Evolutionary conservation across 2,888 invertebrate genomes (phyloP), one percentile per base, ranked within the genome.

Genomic region (Nemurella pictetii): DNA sequence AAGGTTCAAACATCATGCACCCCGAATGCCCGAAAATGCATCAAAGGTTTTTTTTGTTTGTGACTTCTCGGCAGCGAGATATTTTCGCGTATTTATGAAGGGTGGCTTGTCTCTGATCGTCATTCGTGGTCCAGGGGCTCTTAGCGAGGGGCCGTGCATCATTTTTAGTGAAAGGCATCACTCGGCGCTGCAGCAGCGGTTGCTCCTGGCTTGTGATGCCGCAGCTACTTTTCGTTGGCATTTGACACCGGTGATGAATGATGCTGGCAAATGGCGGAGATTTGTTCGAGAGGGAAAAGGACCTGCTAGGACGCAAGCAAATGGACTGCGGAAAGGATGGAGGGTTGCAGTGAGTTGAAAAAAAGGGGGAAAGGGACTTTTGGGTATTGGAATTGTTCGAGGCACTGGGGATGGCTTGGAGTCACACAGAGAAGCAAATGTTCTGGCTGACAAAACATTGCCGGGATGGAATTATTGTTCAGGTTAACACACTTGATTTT

Each of bases 251-350:
- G 83, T 87, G 87, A 87, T 87, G 85, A 85, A 87, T 85, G 87
- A 85, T 75, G 36, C 80, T 55, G 78, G 85, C 87, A 87, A 87
- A 87, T 87, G 87, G 87, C 83, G 85, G 36, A 86, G 86, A 87
- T 87, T 87, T 87, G 87, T 87, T 85, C 55, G 26, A 9, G 20
- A 28, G 75, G 75, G 75, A 26, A 75, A 75, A 75, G 75, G 75
- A 28, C 27, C 75, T 75, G 75, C 75, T 75, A 2, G 27, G 75
- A 26, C 26, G 28, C 26, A 25, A 20, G 74, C 12, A 25, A 3
- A 4, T 25, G 75, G 75, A 26, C 12, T 9, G 15, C 27, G 75
- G 75, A 26, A 27, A 28, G 75, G 75, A 75, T 4, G 28, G 36
- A 75, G 27, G 28, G 75, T 55, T 55, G 55, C 55, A 20, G 55